Percentiles rank a stretch among this genome's conserved stretches.
phyloP scores from a whole-genome alignment of 2,888 invertebrate species.

The Subacronicta megacephala region DNA sequence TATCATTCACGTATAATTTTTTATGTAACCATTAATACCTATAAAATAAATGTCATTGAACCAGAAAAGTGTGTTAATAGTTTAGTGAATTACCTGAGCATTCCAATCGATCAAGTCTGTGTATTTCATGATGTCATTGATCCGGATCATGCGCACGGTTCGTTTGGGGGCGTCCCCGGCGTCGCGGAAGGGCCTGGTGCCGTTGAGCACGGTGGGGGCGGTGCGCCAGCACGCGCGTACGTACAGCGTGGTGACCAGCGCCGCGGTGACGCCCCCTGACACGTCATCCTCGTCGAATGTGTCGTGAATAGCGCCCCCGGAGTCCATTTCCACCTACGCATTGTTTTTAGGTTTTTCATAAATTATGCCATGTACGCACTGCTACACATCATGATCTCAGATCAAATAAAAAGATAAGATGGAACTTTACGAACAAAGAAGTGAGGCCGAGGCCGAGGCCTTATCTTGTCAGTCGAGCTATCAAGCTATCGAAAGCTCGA shows the following conservation, averaged over 20 bases:
- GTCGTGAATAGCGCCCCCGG: conserved; percentile 78
- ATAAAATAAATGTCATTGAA: conserved; percentile 19
- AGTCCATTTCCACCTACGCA: conserved; percentile 76
- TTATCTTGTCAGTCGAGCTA: no score
- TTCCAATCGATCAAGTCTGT: conserved; percentile 75
- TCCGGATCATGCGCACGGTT: conserved; percentile 77
- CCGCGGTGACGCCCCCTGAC: conserved; percentile 67
- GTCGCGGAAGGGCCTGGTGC: conserved; percentile 72
- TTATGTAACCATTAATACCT: no score
- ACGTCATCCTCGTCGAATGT: conserved; percentile 83
- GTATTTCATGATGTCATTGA: conserved; percentile 83
- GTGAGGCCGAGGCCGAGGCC: no score
- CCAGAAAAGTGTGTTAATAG: neutral
- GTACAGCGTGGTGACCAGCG: conserved; percentile 75
- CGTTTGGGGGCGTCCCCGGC: conserved; percentile 60
- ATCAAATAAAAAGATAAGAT: no score
- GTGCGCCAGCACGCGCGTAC: conserved; percentile 81
- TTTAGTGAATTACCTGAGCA: conserved; percentile 73
- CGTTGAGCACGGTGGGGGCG: conserved; percentile 83
- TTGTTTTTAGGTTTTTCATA: no score
- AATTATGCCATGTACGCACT: no score
- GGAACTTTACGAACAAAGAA: no score
- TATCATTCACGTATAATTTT: neutral
- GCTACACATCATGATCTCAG: no score
- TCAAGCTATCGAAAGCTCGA: no score